phyloP scores from a whole-genome alignment of 2,888 invertebrate genomes.

The Drosophila merina region DNA sequence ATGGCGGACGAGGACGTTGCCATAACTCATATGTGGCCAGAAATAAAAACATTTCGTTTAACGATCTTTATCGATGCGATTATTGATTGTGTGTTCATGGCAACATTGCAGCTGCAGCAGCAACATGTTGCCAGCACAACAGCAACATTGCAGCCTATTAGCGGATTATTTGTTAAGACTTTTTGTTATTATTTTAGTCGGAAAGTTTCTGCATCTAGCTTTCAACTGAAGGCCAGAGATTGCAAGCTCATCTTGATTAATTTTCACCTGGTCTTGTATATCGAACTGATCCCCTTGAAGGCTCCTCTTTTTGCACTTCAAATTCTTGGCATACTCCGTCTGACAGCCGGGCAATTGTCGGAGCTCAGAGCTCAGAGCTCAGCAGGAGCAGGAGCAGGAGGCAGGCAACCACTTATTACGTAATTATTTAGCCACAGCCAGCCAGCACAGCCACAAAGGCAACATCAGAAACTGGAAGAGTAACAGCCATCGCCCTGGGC shows the following conservation, averaged over 20 bases:
- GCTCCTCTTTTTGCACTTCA: constrained; percentile 45
- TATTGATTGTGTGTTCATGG: constrained; percentile 81
- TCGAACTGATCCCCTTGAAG: constrained; percentile 3
- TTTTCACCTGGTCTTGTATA: constrained; percentile 21
- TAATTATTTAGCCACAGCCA: constrained; percentile 78
- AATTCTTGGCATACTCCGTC: constrained; percentile 73
- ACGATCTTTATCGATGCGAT: constrained; percentile 84
- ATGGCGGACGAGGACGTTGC: constrained; percentile 45
- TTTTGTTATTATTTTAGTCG: background rate
- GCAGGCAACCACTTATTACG: constrained; percentile 81
- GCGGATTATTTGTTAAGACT: constrained; percentile 4
- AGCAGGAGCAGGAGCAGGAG: constrained; percentile 26
- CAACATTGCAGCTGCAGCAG: constrained; percentile 37
- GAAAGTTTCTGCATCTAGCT: constrained; percentile 11
- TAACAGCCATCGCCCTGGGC: constrained; percentile 60
- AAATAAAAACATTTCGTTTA: constrained; percentile 80
- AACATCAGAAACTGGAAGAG: constrained; percentile 2
- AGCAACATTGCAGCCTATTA: constrained; percentile 25
- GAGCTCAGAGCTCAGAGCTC: constrained; percentile 8
- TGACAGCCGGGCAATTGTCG: constrained; percentile 63
- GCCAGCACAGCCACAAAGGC: constrained; percentile 4
- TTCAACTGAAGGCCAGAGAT: constrained; percentile 33
- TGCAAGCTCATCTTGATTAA: constrained; percentile 40
- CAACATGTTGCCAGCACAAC: constrained; percentile 62
- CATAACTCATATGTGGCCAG: constrained; percentile 56